Conservation (phyloP, 2,113 vertebrate genomes). For the Dasypus novemcinctus region DNA sequence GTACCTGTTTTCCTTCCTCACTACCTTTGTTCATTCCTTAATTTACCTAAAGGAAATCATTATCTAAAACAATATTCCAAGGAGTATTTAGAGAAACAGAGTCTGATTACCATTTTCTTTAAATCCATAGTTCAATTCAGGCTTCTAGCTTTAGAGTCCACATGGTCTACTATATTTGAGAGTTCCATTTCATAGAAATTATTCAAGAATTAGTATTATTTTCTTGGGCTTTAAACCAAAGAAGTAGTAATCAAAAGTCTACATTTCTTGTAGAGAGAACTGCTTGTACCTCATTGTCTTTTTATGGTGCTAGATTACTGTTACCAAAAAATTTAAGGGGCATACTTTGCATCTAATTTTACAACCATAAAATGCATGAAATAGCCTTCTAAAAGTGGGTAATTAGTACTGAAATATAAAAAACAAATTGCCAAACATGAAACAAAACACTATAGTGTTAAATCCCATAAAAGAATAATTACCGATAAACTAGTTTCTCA, state of each 20-base stretch:
- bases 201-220: slow-evolving; percentile 25
- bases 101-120: not conserved
- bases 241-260: not conserved
- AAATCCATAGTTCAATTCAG: not conserved
- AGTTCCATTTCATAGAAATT: slow-evolving; percentile 21
- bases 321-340: not conserved
- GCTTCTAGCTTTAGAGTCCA: not conserved
- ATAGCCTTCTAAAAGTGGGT: not conserved
- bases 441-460: slow-evolving; percentile 26
- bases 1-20: not conserved
- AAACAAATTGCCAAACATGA: slow-evolving; percentile 12
- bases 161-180: not conserved
- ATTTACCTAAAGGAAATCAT: not conserved
- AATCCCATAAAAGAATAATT: not conserved
- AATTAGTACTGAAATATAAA: not conserved
- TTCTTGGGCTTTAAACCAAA: slow-evolving; percentile 52
- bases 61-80: slow-evolving; percentile 41
- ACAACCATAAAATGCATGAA: not conserved
- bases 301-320: slow-evolving; percentile 7
- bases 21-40: not conserved
- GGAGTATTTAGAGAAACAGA: not conserved
- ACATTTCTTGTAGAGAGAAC: not conserved
- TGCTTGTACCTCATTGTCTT: not conserved
- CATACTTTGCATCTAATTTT: not conserved
- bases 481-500: not conserved